A percentile compares a stretch with the other conserved stretches of the same genome.
Conservation (phyloP, 2,113 vertebrate genomes). For the Sander lucioperca region DNA sequence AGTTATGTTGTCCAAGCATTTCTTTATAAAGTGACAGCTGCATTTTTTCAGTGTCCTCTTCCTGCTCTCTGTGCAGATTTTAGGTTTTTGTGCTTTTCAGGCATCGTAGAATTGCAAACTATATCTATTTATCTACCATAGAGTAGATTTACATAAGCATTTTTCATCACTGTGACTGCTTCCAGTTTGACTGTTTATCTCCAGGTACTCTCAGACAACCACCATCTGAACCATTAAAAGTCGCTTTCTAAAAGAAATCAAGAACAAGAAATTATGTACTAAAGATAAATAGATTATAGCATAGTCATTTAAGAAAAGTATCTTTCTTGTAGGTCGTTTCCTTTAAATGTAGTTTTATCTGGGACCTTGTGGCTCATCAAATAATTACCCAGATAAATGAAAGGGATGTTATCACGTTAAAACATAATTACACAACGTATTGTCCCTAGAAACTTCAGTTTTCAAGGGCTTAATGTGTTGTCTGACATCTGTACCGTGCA, state of each 20-base stretch:
- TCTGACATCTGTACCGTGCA: not conserved
- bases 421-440: not conserved
- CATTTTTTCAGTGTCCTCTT: not conserved
- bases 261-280: not conserved
- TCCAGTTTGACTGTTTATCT: not conserved
- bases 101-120: not conserved
- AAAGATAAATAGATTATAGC: not conserved
- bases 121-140: not conserved
- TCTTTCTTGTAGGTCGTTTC: not conserved
- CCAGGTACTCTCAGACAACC: not conserved
- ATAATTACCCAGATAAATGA: not conserved
- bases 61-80: not conserved
- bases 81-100: not conserved
- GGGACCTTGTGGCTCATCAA: not conserved
- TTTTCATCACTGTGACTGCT: not conserved
- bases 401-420: not conserved
- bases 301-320: not conserved
- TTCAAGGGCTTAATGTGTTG: not conserved
- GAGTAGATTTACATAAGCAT: not conserved
- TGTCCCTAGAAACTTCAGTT: not conserved
- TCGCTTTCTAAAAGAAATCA: not conserved
- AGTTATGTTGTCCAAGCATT: not conserved
- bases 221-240: not conserved
- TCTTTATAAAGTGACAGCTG: not conserved
- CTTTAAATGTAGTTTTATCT: not conserved